These are phyloP conservation scores for Sardinella longiceps DNA, from an alignment of 2,797 vertebrate species.

Conservation along the genomic window DNA sequence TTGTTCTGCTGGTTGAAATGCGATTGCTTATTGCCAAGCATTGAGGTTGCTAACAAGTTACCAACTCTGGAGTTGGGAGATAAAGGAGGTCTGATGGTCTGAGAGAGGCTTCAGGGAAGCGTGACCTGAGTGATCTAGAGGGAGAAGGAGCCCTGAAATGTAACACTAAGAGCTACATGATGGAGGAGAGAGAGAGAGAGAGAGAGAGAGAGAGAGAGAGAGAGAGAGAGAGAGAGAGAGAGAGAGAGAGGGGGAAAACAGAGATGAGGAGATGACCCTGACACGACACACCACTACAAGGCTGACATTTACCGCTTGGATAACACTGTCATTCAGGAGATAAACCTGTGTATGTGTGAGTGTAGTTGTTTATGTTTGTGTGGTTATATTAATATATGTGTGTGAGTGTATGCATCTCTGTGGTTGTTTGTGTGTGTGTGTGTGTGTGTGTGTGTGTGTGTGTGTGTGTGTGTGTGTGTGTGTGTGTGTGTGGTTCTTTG, in stretches of 20 bases:
- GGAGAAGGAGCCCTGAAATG: slow-evolving; percentile 11
- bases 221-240: no score
- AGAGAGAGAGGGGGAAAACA: neutral
- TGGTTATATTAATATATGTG: neutral
- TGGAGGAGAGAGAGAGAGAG: neutral
- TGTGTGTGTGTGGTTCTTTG: neutral
- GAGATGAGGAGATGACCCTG: neutral
- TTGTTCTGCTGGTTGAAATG: no score
- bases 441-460: neutral
- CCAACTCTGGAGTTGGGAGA: no score
- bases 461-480: neutral
- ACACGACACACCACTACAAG: no score
- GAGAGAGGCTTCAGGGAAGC: neutral
- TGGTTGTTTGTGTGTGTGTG: neutral
- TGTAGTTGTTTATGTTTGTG: no score
- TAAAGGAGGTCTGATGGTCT: no score
- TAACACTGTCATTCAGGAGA: neutral
- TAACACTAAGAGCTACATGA: slow-evolving; percentile 32
- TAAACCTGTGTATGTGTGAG: neutral
- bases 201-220: no score
- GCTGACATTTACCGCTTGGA: no score
- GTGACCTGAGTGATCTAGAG: neutral
- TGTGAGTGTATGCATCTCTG: neutral
- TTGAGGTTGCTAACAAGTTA: no score
- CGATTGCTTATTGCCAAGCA: no score